These are phyloP conservation scores for Leptoclinus maculatus DNA, from an alignment of 2,797 vertebrate genomes.

Conservation along the genomic window DNA sequence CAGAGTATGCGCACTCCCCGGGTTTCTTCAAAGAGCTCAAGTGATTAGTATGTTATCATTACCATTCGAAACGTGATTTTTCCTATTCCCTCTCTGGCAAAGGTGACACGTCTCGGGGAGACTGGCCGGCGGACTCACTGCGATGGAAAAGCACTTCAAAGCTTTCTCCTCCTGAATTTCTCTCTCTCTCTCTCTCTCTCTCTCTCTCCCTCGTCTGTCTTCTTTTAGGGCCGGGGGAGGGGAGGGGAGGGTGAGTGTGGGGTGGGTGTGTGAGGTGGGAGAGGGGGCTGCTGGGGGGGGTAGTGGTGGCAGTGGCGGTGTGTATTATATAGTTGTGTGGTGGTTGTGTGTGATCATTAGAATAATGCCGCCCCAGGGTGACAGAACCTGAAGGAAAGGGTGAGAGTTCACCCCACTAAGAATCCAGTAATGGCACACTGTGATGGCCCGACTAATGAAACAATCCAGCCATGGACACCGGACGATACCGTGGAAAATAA, in stretches of 20 bases:
- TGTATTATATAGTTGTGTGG: no score
- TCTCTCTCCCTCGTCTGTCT: constrained; percentile 77
- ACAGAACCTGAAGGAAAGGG: constrained; percentile 90
- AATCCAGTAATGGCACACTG: constrained; percentile 85
- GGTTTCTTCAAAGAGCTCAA: constrained; percentile 99
- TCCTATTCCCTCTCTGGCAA: constrained; percentile 99
- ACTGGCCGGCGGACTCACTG: constrained; percentile 97
- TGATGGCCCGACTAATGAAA: constrained; percentile 72
- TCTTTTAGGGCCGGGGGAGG: constrained; percentile 76
- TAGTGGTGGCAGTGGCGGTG: constrained; percentile 53
- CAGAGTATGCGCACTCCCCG: constrained; percentile 95
- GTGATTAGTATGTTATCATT: constrained; percentile 99
- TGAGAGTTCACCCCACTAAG: constrained; percentile 87
- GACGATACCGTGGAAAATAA: constrained; percentile 51
- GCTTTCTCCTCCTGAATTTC: constrained; percentile 93
- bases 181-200: no score
- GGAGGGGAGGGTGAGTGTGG: constrained; percentile 48
- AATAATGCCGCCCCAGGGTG: constrained; percentile 93
- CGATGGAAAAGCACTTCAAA: constrained; percentile 99
- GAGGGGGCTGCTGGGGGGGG: constrained; percentile 20
- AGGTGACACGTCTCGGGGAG: constrained; percentile 99
- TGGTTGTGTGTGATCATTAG: constrained; percentile 91
- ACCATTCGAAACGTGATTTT: constrained; percentile 99
- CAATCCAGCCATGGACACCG: constrained; percentile 52
- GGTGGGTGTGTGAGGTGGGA: constrained; percentile 59